A percentile compares a stretch with the other conserved stretches of the same genome.
Evolutionary conservation across 2,797 vertebrate genomes (phyloP).

Genomic region (Micromesistius poutassou): DNA sequence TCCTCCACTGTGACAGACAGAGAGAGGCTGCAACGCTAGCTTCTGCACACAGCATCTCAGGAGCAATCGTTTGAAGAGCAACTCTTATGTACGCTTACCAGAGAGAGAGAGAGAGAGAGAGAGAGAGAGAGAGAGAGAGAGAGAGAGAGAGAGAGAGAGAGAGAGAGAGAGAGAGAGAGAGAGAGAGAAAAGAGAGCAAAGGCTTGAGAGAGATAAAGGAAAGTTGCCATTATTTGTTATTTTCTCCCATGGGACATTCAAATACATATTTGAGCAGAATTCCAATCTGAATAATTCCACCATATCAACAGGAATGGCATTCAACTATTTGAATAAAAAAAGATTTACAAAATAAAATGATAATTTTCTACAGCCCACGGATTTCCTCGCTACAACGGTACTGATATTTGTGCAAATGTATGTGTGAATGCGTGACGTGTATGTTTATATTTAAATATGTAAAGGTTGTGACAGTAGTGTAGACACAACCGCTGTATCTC

Average conservation of each 20-base stretch:
- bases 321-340: conserved; percentile 58
- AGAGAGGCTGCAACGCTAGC: conserved; percentile 3
- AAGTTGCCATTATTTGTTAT: conserved; percentile 2
- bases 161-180: conserved; percentile 28
- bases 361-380: conserved; percentile 40
- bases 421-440: not conserved
- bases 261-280: conserved; percentile 47
- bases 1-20: conserved; percentile 48
- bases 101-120: conserved; percentile 19
- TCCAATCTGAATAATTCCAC: not conserved
- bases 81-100: conserved; percentile 37
- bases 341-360: conserved; percentile 54
- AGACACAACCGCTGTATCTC: conserved; percentile 5
- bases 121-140: conserved; percentile 6
- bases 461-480: conserved; percentile 1
- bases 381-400: conserved; percentile 23
- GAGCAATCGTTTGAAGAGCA: conserved; percentile 58
- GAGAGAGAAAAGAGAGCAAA: conserved; percentile 11
- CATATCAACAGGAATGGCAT: conserved; percentile 32
- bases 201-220: conserved; percentile 37
- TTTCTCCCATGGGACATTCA: conserved; percentile 35
- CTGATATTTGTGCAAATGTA: conserved; percentile 14
- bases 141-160: conserved; percentile 22
- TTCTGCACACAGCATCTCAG: conserved; percentile 31
- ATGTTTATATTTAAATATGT: not conserved